These are phyloP conservation scores for Indicator indicator DNA, from an alignment of 2,113 vertebrate genomes.

Conservation along the genomic window DNA sequence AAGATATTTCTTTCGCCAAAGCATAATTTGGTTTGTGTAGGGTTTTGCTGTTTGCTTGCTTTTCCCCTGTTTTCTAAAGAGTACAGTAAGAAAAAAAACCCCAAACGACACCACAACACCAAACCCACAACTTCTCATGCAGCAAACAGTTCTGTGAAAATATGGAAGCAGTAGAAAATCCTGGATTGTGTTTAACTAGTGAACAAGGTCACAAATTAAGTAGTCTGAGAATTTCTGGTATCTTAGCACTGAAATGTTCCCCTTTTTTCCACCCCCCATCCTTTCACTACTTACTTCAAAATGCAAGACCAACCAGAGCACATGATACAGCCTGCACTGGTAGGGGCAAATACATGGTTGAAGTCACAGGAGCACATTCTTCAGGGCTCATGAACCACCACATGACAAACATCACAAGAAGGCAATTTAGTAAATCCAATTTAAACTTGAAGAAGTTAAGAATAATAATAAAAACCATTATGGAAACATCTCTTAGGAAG, in stretches of 20 bases:
- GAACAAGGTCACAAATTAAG: constrained; percentile 31
- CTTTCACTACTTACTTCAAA: neutral
- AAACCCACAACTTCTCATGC: neutral
- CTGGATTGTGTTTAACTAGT: neutral
- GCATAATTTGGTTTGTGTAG: neutral
- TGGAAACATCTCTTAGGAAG: constrained; percentile 33
- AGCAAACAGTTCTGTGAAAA: neutral
- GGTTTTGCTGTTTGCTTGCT: too few relatives aligned
- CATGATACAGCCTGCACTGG: neutral
- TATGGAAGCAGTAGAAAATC: neutral
- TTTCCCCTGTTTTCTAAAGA: neutral
- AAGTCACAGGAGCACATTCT: constrained; percentile 58
- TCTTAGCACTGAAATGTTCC: neutral
- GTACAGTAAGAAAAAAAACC: neutral
- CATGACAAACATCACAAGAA: constrained; percentile 54
- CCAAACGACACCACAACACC: too few relatives aligned
- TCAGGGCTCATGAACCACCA: constrained; percentile 45
- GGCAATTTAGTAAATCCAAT: constrained; percentile 27
- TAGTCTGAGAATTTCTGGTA: constrained; percentile 49
- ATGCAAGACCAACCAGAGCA: neutral
- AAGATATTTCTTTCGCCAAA: neutral
- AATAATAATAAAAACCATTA: neutral
- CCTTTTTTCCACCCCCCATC: neutral
- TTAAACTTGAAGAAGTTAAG: constrained; percentile 34
- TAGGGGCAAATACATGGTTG: neutral